Percentiles rank a stretch among this genome's conserved stretches.
Evolutionary conservation across 2,888 invertebrate species (phyloP).

Genomic region (Leptothorax acervorum): DNA sequence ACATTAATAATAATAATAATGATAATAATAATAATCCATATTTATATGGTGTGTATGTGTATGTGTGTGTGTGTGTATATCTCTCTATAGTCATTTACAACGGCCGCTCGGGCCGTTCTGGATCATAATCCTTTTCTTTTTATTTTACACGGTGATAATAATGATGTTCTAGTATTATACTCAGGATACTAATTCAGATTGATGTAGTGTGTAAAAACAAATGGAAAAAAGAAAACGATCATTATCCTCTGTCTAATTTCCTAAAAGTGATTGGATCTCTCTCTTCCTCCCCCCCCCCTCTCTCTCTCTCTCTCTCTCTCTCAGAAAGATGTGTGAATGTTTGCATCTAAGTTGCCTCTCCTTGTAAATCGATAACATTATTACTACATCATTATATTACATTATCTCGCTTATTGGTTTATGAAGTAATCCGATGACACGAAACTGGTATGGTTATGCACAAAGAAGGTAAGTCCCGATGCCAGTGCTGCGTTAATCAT

Average conservation of each 20-base stretch:
- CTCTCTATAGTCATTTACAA: conserved; percentile 70
- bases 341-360: conserved; percentile 35
- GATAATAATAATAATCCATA: conserved; percentile 71
- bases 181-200: conserved; percentile 68
- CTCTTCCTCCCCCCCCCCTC: neutral
- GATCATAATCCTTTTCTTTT: conserved; percentile 63
- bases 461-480: conserved; percentile 80
- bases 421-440: conserved; percentile 73
- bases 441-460: conserved; percentile 73
- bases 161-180: conserved; percentile 71
- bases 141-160: conserved; percentile 64
- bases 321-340: conserved; percentile 24
- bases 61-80: neutral
- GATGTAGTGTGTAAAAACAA: conserved; percentile 66
- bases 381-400: conserved; percentile 65
- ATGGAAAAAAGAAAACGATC: conserved; percentile 61
- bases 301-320: neutral
- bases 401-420: conserved; percentile 67
- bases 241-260: conserved; percentile 51
- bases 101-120: conserved; percentile 65
- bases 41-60: conserved; percentile 67
- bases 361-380: conserved; percentile 56
- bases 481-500: conserved; percentile 74
- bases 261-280: conserved; percentile 43
- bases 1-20: conserved; percentile 77